phyloP scores from a whole-genome alignment of 2,797 vertebrate species.

The Gymnopithys bicolor region DNA sequence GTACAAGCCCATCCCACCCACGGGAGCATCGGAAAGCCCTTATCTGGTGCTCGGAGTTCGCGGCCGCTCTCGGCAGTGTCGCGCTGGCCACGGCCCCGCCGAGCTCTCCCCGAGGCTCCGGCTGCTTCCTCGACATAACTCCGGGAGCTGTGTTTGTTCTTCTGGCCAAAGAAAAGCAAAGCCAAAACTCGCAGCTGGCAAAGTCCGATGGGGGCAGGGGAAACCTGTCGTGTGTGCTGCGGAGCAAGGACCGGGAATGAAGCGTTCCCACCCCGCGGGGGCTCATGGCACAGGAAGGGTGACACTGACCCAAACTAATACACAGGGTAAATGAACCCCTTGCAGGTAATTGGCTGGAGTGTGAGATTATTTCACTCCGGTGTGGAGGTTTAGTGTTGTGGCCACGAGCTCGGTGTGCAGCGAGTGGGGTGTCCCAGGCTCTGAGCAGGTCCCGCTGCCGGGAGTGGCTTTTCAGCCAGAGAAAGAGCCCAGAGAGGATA shows the following conservation, averaged over 20 bases:
- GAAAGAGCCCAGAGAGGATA: background rate
- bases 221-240: background rate
- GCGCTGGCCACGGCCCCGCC: accelerated
- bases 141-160: background rate
- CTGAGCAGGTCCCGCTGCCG: background rate
- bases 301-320: background rate
- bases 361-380: background rate
- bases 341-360: background rate
- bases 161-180: background rate
- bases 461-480: background rate
- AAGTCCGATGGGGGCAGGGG: background rate
- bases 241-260: accelerated
- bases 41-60: accelerated
- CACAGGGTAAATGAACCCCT: background rate
- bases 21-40: accelerated
- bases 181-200: background rate
- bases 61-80: background rate
- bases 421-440: too few species aligned
- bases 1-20: background rate
- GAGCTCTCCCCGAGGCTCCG: background rate
- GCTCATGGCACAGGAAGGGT: background rate
- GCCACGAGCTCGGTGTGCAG: background rate
- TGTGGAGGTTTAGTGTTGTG: accelerated
- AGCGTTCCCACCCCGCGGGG: background rate
- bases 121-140: accelerated